Conservation (phyloP, 2,113 vertebrate species). For the Hypocryptadius cinnamomeus region DNA sequence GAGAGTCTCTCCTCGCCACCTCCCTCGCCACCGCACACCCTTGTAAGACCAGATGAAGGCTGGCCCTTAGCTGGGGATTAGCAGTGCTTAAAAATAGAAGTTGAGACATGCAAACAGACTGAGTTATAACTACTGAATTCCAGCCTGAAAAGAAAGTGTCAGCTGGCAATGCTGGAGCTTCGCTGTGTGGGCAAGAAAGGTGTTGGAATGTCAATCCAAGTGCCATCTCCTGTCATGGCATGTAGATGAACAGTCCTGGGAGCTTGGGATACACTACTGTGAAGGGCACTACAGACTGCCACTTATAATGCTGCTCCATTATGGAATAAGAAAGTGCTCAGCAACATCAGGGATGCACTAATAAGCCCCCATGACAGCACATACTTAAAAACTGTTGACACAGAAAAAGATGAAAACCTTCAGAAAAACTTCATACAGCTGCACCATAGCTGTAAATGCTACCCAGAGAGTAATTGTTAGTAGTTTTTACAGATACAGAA, state of each 20-base stretch:
- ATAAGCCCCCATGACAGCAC: background rate
- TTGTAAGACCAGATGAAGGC: conserved; percentile 38
- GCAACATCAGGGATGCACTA: background rate
- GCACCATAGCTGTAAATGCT: background rate
- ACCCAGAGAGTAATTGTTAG: background rate
- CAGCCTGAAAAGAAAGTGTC: conserved; percentile 39
- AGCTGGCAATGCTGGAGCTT: conserved; percentile 50
- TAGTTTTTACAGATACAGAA: background rate
- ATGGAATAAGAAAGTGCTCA: background rate
- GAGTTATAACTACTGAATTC: conserved; percentile 24
- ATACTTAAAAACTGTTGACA: background rate
- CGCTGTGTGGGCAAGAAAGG: conserved; percentile 19
- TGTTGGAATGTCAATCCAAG: conserved; percentile 50
- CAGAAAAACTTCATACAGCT: background rate
- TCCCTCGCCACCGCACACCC: background rate
- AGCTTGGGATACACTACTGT: background rate
- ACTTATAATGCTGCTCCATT: background rate
- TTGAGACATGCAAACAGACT: background rate
- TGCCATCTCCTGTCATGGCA: background rate
- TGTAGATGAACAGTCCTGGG: background rate
- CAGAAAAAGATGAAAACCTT: background rate
- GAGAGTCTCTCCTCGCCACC: background rate
- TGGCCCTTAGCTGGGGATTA: conserved; percentile 32
- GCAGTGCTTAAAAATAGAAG: conserved; percentile 37
- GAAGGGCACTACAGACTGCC: background rate